Conservation (phyloP, 2,888 invertebrate genomes). For the Xanthia togata region DNA sequence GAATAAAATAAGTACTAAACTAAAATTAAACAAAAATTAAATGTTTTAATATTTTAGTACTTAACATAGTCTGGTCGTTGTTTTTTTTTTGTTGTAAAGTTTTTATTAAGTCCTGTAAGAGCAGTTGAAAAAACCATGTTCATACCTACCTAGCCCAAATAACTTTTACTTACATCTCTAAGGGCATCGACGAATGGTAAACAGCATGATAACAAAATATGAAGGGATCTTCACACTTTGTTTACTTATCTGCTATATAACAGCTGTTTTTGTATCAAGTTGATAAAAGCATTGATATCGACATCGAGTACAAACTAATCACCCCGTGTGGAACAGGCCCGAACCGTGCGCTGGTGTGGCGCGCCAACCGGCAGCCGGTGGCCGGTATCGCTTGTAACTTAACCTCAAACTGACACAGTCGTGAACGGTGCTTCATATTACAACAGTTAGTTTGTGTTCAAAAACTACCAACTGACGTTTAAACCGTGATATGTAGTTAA, state of each 20-base stretch:
- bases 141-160: neutral
- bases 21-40: neutral
- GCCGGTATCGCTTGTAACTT: slow-evolving; percentile 87
- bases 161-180: neutral
- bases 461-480: slow-evolving; percentile 65
- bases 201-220: neutral
- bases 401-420: slow-evolving; percentile 90
- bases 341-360: slow-evolving; percentile 81
- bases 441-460: slow-evolving; percentile 81
- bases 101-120: neutral
- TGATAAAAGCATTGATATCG: slow-evolving; percentile 30
- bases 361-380: slow-evolving; percentile 84
- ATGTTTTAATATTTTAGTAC: neutral
- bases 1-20: neutral
- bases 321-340: slow-evolving; percentile 79
- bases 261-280: slow-evolving; percentile 22
- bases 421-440: slow-evolving; percentile 87
- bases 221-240: neutral
- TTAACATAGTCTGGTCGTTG: too few species aligned
- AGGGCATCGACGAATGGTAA: slow-evolving; percentile 11
- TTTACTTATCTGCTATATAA: slow-evolving; percentile 12
- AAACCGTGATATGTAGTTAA: slow-evolving; percentile 41
- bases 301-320: slow-evolving; percentile 62
- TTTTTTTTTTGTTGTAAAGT: neutral
- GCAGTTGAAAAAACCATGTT: neutral